A percentile compares a stretch with the other conserved stretches of the same genome.
phyloP scores from a whole-genome alignment of 2,888 invertebrate species.

The Nephrotoma guestfalica region DNA sequence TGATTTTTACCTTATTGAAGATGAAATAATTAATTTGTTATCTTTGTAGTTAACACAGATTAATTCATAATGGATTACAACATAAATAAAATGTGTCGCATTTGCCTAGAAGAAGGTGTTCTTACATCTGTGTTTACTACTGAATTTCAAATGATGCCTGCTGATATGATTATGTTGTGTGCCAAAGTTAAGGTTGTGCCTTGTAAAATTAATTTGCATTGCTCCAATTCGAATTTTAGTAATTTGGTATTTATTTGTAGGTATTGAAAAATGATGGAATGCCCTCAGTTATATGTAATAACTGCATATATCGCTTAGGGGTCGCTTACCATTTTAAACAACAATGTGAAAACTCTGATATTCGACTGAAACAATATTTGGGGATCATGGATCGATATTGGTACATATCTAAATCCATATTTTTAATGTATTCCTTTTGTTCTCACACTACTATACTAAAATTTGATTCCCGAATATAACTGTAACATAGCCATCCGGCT shows the following conservation, averaged over 20 bases:
- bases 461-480: no score
- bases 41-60: neutral
- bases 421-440: no score
- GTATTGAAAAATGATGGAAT: constrained; percentile 42
- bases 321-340: constrained; percentile 48
- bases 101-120: constrained; percentile 44
- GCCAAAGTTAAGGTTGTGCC: constrained; percentile 38
- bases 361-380: constrained; percentile 41
- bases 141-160: constrained; percentile 42
- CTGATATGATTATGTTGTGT: constrained; percentile 43
- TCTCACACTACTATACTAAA: no score
- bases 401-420: constrained; percentile 11
- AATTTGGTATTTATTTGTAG: constrained; percentile 11
- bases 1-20: no score
- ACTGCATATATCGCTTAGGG: constrained; percentile 44
- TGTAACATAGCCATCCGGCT: no score
- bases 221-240: neutral
- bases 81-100: constrained; percentile 39
- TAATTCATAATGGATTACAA: constrained; percentile 28
- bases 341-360: constrained; percentile 43
- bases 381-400: constrained; percentile 32
- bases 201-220: neutral
- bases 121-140: constrained; percentile 44
- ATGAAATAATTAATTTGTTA: no score
- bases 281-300: constrained; percentile 45